A percentile compares a stretch with the other conserved stretches of the same genome.
Evolutionary conservation across 2,888 invertebrate genomes (phyloP).

Genomic region (Zootermopsis nevadensis): DNA sequence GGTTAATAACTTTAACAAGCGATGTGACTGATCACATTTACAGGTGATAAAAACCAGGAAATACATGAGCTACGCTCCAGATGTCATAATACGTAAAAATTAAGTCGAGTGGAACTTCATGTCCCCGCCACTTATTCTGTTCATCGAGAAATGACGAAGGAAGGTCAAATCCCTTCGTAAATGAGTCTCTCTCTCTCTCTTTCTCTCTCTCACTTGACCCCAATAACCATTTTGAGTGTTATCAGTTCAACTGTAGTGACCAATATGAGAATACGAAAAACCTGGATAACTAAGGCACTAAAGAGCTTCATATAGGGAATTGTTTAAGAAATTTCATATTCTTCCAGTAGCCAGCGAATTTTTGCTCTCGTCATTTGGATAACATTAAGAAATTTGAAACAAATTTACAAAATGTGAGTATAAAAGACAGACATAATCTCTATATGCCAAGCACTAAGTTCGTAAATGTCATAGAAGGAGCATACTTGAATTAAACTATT

Average conservation of each 20-base stretch:
- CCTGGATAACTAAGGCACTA: background rate
- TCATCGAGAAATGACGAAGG: background rate
- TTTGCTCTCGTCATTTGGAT: too few species aligned
- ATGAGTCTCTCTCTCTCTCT: background rate
- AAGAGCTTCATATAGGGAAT: too few species aligned
- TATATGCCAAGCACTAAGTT: too few species aligned
- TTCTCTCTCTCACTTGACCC: background rate
- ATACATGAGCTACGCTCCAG: background rate
- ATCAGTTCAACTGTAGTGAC: background rate
- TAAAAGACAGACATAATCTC: too few species aligned
- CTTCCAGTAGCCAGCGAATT: too few species aligned
- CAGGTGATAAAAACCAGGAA: background rate
- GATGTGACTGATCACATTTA: background rate
- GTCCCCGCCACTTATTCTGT: constrained; percentile 3
- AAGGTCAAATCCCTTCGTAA: background rate
- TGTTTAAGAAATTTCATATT: too few species aligned
- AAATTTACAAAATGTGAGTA: too few species aligned
- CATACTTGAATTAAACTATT: too few species aligned
- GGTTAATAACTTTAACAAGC: too few species aligned
- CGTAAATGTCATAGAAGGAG: too few species aligned
- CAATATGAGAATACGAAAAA: background rate
- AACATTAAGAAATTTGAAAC: too few species aligned
- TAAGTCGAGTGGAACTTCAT: background rate
- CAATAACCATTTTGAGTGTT: background rate
- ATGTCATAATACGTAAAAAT: background rate